These are phyloP conservation scores for Ictidomys tridecemlineatus DNA, from an alignment of 2,113 vertebrate genomes.

Conservation along the genomic window DNA sequence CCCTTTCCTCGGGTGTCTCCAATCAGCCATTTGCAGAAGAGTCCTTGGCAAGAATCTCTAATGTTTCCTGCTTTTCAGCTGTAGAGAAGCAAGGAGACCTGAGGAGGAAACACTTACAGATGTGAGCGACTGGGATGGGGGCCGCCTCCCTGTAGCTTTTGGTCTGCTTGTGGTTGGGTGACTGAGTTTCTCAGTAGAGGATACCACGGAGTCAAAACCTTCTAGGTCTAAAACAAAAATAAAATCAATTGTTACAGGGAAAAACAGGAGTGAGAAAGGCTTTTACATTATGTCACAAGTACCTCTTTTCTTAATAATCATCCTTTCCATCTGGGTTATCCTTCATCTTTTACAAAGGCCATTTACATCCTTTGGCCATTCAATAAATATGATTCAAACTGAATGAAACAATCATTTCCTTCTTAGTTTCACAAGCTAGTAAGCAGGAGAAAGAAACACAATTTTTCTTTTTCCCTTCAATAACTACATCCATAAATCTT, in stretches of 20 bases:
- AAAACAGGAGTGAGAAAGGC: conserved; percentile 42
- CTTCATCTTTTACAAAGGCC: conserved; percentile 25
- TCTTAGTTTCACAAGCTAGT: conserved; percentile 44
- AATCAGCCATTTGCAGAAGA: neutral
- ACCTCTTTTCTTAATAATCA: conserved; percentile 20
- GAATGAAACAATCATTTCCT: conserved; percentile 25
- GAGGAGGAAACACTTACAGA: conserved; percentile 90
- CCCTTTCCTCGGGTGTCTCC: neutral
- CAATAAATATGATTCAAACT: neutral
- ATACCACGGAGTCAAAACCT: conserved; percentile 95
- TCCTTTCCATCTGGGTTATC: neutral
- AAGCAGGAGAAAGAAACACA: neutral
- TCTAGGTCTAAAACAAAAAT: conserved; percentile 92
- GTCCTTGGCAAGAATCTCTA: conserved; percentile 16
- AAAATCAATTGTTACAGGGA: conserved; percentile 77
- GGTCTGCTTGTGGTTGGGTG: conserved; percentile 96
- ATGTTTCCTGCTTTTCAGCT: neutral
- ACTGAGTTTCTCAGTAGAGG: conserved; percentile 95
- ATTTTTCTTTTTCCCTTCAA: conserved; percentile 42
- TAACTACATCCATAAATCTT: conserved; percentile 51
- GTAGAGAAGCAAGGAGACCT: conserved; percentile 65
- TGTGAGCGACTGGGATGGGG: conserved; percentile 96
- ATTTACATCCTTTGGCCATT: conserved; percentile 50
- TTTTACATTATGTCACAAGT: neutral
- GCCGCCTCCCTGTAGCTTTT: conserved; percentile 95